These are phyloP conservation scores for Hirtodrosophila confusa DNA, from an alignment of 2,888 invertebrate species.

Conservation along the genomic window DNA sequence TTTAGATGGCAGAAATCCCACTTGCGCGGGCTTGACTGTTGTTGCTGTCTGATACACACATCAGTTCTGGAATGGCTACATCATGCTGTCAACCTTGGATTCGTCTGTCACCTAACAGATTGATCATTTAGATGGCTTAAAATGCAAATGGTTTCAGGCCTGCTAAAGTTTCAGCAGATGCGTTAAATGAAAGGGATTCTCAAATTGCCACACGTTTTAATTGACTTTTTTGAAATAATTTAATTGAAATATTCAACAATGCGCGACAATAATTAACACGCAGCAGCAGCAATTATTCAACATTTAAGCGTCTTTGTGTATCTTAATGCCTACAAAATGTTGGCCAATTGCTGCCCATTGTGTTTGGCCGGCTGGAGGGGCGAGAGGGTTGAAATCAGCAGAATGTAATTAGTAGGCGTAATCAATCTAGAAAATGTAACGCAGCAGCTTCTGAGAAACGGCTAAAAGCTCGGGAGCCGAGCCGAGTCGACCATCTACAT, in stretches of 20 bases:
- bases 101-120: slow-evolving; percentile 12
- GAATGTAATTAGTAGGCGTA: slow-evolving; percentile 55
- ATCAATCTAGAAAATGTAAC: slow-evolving; percentile 32
- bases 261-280: background rate
- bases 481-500: slow-evolving; percentile 19
- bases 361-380: background rate
- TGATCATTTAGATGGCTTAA: background rate
- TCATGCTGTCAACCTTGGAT: slow-evolving; percentile 15
- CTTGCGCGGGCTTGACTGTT: too few relatives aligned
- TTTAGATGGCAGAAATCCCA: too few relatives aligned
- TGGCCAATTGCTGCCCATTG: background rate
- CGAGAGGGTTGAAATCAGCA: slow-evolving; percentile 24
- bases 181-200: slow-evolving; percentile 3
- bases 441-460: background rate
- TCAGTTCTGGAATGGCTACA: slow-evolving; percentile 3
- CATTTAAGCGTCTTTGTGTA: background rate
- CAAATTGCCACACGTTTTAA: slow-evolving; percentile 10
- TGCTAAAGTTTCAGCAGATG: slow-evolving; percentile 5
- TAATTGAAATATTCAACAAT: background rate
- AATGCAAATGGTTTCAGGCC: slow-evolving; percentile 10
- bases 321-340: too few relatives aligned
- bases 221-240: too few relatives aligned
- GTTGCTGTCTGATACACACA: slow-evolving; percentile 4
- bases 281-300: background rate
- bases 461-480: slow-evolving; percentile 1